Base-by-base conservation (phyloP, 2,888 invertebrate species). In the Cynaeus angustus region DNA sequence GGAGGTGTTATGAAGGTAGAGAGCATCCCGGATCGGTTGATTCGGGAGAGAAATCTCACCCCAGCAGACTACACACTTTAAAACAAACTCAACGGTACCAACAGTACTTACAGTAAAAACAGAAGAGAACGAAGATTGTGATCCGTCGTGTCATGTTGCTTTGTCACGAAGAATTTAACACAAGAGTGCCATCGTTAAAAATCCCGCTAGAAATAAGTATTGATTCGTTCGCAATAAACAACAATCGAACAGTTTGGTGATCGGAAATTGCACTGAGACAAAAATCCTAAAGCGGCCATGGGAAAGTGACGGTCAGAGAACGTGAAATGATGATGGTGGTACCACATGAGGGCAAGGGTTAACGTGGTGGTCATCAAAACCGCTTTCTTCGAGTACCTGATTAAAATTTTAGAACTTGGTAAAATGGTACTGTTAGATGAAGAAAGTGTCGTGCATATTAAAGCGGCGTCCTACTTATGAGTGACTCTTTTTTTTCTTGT, bases 11-110 rank as follows among this genome's bases (percentile, higher is more conserved):
- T 91, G 90, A 6, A 92, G 84, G 68, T 87, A 87, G 0, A 92
- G 82, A 0, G 91, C 91, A 62, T 91, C 89, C 71, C 89, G 88
- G 72, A 91, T 88, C 0, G 89, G 89, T 66, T 88, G 84, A 38
- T 79, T 76, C 5, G 78, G 78, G n/a, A 79, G 70, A 6, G 41
- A n/a, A 41, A 41, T 7, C 1, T 74, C 21, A 9, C 71, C 61
- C 5, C 37, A 62, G 37, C 48, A 33, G 6, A 7, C 33, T 33
- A n/a, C n/a, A 7, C 9, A n/a, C 33, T 33, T 33, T 33, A 6
- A 7, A 6, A 33, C 33, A n/a, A 6, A 6, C n/a, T 2, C 2
- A n/a, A 33, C 6, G 33, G 33, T 33, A 33, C 33, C n/a, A n/a
- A 41, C 12, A 12, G 41, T 13, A 41, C 41, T 41, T 41, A 13